phyloP scores from a whole-genome alignment of 2,888 invertebrate genomes.

The Malthinus flaveolus region DNA sequence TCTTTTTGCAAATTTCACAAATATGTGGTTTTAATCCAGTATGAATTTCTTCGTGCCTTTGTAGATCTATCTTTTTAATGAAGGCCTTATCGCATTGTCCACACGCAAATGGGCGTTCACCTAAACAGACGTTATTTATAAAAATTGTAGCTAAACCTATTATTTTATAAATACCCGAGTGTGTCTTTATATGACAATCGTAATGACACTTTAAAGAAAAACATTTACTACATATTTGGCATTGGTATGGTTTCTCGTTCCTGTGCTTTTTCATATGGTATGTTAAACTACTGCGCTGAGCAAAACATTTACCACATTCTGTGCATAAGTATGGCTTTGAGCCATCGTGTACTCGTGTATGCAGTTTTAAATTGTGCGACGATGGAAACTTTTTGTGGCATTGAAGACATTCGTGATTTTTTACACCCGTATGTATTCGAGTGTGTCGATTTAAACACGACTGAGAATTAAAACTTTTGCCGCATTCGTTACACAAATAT shows the following conservation, averaged over 20 bases:
- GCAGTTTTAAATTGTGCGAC: constrained; percentile 33
- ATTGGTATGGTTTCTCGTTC: constrained; percentile 44
- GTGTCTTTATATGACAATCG: constrained; percentile 43
- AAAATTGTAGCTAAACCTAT: too few relatives aligned
- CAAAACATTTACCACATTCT: constrained; percentile 37
- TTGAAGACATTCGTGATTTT: constrained; percentile 32
- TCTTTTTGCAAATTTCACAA: constrained; percentile 41
- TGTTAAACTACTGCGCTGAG: constrained; percentile 34
- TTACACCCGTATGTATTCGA: constrained; percentile 36
- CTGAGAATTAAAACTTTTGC: constrained; percentile 33
- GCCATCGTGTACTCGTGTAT: constrained; percentile 32
- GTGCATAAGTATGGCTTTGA: constrained; percentile 35
- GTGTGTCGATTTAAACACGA: constrained; percentile 36
- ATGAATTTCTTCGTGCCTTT: constrained; percentile 44
- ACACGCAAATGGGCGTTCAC: constrained; percentile 44
- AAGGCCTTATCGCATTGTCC: constrained; percentile 42
- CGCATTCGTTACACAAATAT: constrained; percentile 36
- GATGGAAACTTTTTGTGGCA: constrained; percentile 35
- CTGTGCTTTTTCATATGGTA: constrained; percentile 42
- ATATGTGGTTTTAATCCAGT: constrained; percentile 40
- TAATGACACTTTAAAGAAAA: constrained; percentile 44
- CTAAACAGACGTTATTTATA: constrained; percentile 19
- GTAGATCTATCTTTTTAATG: constrained; percentile 43
- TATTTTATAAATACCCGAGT: constrained; percentile 36
- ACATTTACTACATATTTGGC: constrained; percentile 42